Base-by-base conservation (phyloP, 2,113 vertebrate genomes). In the Pedionomus torquatus region DNA sequence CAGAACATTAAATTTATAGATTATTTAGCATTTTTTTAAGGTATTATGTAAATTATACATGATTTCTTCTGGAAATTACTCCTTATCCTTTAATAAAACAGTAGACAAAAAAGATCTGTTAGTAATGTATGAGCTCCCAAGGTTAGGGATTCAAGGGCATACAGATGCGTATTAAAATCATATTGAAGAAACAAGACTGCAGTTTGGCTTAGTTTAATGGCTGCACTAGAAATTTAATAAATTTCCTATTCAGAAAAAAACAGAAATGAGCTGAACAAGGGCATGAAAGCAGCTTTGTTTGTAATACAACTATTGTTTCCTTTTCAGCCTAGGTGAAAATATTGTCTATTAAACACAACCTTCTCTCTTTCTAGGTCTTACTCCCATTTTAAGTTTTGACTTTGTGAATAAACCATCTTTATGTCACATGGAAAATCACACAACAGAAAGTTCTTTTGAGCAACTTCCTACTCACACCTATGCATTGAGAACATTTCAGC, bases 11-110 rank as follows among this genome's bases (percentile, higher is more conserved):
- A 44, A 91, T 96, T 95, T 93, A 87, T 75, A 69, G 46, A 68
- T 93, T 96, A 97, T 93, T 80, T 92, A 80, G 94, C 48, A 91
- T 93, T 97, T 96, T 95, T 93, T 96, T 95, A 94, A 92, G 72
- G 28, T 89, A 80, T 65, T 94, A 83, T 71, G 15, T 96, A 89
- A 95, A 48, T 55, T 66, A 25, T 51, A 8, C 20, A 31, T 54
- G 2, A 46, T 75, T 83, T 93, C 70, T 8, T 64, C 39, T 60
- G 51, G 51, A 76, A 90, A 55, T 80, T 54, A 41, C 3, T 17
- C 37, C 3, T 11, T 61, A 72, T 23, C 7, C 37, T 75, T 78
- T 84, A 71, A 91, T 31, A 37, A 51, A 87, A 54, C n/a, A 71
- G 13, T 51, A 75, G 81, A 63, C 31, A 3, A 74, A 83, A 95